A percentile compares a stretch with the other conserved stretches of the same genome.
These are phyloP conservation scores for Hirtodrosophila histrioides DNA, from an alignment of 2,888 invertebrate species.

Conservation along the genomic window DNA sequence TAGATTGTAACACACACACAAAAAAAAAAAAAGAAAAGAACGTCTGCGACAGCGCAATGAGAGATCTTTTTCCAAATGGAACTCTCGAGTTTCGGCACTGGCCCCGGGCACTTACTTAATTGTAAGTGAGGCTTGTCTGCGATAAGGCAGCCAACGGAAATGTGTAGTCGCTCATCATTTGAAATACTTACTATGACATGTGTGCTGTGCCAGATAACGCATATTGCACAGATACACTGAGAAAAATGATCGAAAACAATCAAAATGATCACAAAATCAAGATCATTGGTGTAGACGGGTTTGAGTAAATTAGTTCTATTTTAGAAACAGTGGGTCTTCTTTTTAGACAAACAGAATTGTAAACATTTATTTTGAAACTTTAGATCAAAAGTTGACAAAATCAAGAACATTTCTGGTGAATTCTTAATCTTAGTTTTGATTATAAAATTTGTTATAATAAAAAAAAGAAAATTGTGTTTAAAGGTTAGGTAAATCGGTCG, in stretches of 20 bases:
- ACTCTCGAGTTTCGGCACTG: conserved; percentile 44
- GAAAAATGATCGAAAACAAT: neutral
- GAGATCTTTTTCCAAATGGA: conserved; percentile 22
- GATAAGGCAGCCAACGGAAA: conserved; percentile 67
- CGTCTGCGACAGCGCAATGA: conserved; percentile 1
- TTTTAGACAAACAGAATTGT: too few species aligned
- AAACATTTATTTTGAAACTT: too few species aligned
- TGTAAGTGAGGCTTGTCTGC: conserved; percentile 72
- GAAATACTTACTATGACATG: conserved; percentile 42
- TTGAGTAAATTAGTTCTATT: too few species aligned
- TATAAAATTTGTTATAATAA: too few species aligned
- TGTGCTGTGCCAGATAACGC: conserved; percentile 60
- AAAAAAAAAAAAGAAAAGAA: conserved; percentile 11
- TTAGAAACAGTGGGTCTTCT: too few species aligned
- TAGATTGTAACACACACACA: conserved; percentile 58
- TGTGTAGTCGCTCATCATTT: conserved; percentile 49
- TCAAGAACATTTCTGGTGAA: too few species aligned
- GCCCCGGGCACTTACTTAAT: conserved; percentile 68
- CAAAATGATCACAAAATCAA: too few species aligned
- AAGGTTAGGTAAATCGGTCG: too few species aligned
- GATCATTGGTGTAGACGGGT: too few species aligned
- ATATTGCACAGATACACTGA: conserved; percentile 19
- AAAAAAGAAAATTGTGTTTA: too few species aligned
- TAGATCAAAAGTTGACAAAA: too few species aligned
- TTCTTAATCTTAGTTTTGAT: too few species aligned